A percentile compares a stretch with the other conserved stretches of the same genome.
Conservation (phyloP, 2,797 vertebrate species). For the Tiaroga cobitis region DNA sequence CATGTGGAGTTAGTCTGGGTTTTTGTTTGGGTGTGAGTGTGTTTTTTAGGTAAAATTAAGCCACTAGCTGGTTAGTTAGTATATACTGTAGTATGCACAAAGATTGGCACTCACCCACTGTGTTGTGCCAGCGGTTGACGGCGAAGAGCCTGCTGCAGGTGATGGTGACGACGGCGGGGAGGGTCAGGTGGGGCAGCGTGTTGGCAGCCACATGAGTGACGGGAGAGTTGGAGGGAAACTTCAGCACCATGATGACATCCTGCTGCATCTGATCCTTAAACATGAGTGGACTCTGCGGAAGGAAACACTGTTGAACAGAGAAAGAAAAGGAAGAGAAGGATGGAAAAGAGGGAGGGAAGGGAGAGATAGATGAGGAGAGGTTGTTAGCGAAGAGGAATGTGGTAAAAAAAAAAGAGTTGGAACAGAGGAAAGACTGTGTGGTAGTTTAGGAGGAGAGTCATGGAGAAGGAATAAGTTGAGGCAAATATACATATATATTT, state of each 20-base stretch:
- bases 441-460: constrained; percentile 52
- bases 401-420: constrained; percentile 55
- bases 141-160: constrained; percentile 96
- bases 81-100: background rate
- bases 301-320: constrained; percentile 95
- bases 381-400: constrained; percentile 37
- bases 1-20: constrained; percentile 65
- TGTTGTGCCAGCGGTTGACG: constrained; percentile 98
- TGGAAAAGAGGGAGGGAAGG: constrained; percentile 64
- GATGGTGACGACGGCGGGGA: constrained; percentile 94
- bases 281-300: constrained; percentile 98
- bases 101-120: constrained; percentile 84
- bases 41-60: background rate
- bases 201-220: constrained; percentile 96
- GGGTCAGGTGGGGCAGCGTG: constrained; percentile 91
- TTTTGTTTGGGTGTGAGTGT: background rate
- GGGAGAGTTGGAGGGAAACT: constrained; percentile 96
- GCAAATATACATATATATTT: background rate
- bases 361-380: constrained; percentile 47
- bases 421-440: constrained; percentile 44
- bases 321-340: constrained; percentile 75
- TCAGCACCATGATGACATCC: constrained; percentile 98
- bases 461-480: constrained; percentile 23
- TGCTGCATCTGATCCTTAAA: constrained; percentile 99
- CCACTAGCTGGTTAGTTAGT: background rate